These are phyloP conservation scores for Dolichopus griseipennis DNA, from an alignment of 2,888 invertebrate species.

Conservation along the genomic window DNA sequence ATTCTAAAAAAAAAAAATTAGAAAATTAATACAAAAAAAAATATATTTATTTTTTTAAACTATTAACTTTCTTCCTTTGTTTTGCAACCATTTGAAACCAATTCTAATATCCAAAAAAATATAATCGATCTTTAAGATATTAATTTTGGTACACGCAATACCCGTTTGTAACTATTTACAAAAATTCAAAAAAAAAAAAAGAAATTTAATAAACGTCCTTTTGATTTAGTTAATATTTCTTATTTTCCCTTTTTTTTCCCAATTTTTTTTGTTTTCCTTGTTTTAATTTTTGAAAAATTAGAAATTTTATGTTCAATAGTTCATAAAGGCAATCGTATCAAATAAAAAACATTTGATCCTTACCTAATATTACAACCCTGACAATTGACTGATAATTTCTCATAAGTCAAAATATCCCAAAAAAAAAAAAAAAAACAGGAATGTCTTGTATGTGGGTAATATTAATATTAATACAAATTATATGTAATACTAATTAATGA, in stretches of 20 bases:
- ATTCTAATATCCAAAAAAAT: background rate
- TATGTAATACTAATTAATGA: too few species aligned
- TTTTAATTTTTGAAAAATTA: too few species aligned
- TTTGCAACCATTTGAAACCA: too few species aligned
- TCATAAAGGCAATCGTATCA: too few species aligned
- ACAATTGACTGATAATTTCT: conserved; percentile 2
- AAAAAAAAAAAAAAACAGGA: too few species aligned
- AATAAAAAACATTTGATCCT: too few species aligned
- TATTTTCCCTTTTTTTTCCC: too few species aligned
- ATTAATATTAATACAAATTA: too few species aligned
- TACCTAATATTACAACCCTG: background rate
- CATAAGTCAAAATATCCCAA: background rate
- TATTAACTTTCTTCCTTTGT: background rate
- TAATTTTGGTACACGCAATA: background rate
- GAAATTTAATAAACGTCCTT: background rate
- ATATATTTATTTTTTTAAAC: too few species aligned
- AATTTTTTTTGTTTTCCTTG: too few species aligned
- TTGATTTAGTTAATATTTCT: background rate
- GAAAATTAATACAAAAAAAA: background rate
- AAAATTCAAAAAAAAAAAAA: background rate
- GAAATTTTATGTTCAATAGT: too few species aligned
- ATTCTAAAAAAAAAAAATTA: background rate
- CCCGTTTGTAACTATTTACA: background rate
- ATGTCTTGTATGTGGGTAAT: too few species aligned
- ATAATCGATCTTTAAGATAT: background rate